Evolutionary conservation across 2,113 vertebrate genomes (phyloP).

Genomic region (Fregetta grallaria): DNA sequence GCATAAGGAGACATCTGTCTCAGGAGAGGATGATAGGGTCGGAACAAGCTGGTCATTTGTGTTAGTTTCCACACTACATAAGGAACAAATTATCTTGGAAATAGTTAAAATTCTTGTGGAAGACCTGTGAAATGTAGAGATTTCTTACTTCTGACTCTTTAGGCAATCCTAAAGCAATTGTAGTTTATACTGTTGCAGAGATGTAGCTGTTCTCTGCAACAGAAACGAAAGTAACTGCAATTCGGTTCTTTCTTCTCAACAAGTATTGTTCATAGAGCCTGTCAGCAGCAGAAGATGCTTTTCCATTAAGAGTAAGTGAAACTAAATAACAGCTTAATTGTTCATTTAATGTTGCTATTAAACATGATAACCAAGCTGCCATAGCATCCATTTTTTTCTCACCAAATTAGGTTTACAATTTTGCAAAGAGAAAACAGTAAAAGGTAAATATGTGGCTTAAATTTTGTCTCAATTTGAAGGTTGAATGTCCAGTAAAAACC

Average conservation of each 20-base stretch:
- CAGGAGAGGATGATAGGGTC: background rate
- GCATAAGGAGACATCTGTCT: background rate
- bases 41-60: background rate
- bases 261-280: background rate
- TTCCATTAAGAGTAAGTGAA: background rate
- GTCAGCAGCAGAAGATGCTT: background rate
- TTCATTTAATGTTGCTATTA: background rate
- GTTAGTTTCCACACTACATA: background rate
- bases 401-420: background rate
- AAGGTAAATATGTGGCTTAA: background rate
- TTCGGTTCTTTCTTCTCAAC: background rate
- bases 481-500: background rate
- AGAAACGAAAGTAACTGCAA: background rate
- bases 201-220: background rate
- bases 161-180: background rate
- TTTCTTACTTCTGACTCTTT: background rate
- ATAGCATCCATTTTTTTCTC: background rate
- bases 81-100: background rate
- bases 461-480: background rate
- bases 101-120: background rate
- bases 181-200: background rate
- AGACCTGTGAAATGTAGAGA: background rate
- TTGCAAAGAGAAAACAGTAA: background rate
- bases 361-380: background rate
- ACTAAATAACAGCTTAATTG: background rate